Conservation (phyloP, 2,113 vertebrate species). For the Daboia siamensis region DNA sequence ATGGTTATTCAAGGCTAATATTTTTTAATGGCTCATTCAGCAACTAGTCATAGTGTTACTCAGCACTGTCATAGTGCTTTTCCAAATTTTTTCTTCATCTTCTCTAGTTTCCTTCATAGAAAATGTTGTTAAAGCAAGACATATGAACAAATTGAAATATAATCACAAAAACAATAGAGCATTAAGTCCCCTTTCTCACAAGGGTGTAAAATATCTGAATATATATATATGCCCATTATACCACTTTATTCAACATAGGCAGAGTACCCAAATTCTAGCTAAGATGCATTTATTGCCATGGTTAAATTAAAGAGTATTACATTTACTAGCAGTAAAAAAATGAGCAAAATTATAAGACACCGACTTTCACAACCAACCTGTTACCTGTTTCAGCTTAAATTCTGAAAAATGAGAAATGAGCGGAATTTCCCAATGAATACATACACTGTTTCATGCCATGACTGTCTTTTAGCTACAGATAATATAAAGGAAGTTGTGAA, state of each 20-base stretch:
- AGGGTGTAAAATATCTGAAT: slow-evolving; percentile 48
- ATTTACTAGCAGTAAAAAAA: slow-evolving; percentile 44
- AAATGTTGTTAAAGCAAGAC: slow-evolving; percentile 52
- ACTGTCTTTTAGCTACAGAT: slow-evolving; percentile 63
- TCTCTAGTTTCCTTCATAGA: slow-evolving; percentile 49
- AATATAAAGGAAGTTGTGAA: slow-evolving; percentile 67
- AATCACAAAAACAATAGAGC: slow-evolving; percentile 48
- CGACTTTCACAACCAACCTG: slow-evolving; percentile 41
- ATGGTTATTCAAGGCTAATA: slow-evolving; percentile 41
- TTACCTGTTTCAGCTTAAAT: slow-evolving; percentile 52
- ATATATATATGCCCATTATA: slow-evolving; percentile 44
- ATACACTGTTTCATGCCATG: slow-evolving; percentile 57
- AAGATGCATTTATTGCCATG: slow-evolving; percentile 68
- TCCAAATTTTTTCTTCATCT: slow-evolving; percentile 48
- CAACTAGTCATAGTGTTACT: slow-evolving; percentile 29
- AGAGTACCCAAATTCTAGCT: slow-evolving; percentile 56
- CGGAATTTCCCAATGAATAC: slow-evolving; percentile 58
- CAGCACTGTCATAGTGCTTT: slow-evolving; percentile 40
- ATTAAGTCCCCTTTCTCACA: slow-evolving; percentile 31
- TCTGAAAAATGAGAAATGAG: slow-evolving; percentile 56
- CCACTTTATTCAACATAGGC: slow-evolving; percentile 58
- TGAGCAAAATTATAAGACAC: slow-evolving; percentile 44
- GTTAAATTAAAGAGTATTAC: slow-evolving; percentile 40
- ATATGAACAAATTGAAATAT: slow-evolving; percentile 46
- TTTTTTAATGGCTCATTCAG: slow-evolving; percentile 40